phyloP scores from a whole-genome alignment of 1,140 invertebrate genomes.

The Heterodera carotae region DNA sequence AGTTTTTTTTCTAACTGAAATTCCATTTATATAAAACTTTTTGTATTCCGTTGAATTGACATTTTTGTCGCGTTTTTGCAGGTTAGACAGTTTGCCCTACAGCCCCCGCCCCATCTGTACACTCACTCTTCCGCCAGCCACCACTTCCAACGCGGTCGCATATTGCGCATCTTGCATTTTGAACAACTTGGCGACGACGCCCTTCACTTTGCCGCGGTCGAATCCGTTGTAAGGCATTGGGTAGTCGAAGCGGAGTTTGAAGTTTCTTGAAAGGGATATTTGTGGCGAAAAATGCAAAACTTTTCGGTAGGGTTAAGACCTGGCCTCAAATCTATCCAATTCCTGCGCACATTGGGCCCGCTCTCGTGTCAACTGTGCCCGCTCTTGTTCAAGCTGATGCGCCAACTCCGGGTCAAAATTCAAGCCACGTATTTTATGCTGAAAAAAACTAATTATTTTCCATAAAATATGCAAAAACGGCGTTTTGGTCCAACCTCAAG shows the following conservation, averaged over 20 bases:
- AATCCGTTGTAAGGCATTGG: conserved; percentile 70
- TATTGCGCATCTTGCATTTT: conserved; percentile 74
- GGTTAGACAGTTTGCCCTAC: too few species aligned
- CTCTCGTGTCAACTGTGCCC: conserved; percentile 21
- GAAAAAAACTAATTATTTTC: conserved; percentile 14
- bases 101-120: too few species aligned
- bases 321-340: conserved; percentile 37
- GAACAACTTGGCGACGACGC: conserved; percentile 78
- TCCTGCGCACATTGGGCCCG: conserved; percentile 2
- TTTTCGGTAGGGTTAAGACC: background rate
- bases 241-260: conserved; percentile 66
- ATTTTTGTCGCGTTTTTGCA: too few species aligned
- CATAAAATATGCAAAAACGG: background rate
- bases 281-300: background rate
- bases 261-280: conserved; percentile 26
- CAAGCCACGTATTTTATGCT: conserved; percentile 16
- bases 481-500: conserved; percentile 14
- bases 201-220: conserved; percentile 76
- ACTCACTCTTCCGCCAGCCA: conserved; percentile 43
- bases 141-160: conserved; percentile 74
- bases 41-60: too few species aligned
- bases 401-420: conserved; percentile 31
- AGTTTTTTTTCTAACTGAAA: too few species aligned
- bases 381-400: conserved; percentile 30
- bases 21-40: too few species aligned